Percentiles rank a stretch among this genome's conserved stretches.
Evolutionary conservation across 1,140 invertebrate genomes (phyloP).

Genomic region (Brachionus angularis): DNA sequence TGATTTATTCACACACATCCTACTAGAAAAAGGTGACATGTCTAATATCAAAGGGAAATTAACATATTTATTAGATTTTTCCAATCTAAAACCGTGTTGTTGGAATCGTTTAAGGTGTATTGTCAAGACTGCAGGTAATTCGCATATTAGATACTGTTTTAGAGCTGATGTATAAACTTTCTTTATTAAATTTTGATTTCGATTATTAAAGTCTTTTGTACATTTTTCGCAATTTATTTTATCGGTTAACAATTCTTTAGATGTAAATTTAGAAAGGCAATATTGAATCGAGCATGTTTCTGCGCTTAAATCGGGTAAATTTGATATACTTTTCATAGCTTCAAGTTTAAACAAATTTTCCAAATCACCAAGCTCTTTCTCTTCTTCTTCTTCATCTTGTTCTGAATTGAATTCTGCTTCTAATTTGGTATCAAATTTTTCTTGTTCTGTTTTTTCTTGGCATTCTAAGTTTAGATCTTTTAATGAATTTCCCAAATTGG

Average conservation of each 20-base stretch:
- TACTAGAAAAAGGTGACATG: constrained; percentile 81
- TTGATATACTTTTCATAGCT: neutral
- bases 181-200: constrained; percentile 62
- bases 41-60: constrained; percentile 80
- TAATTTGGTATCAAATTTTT: neutral
- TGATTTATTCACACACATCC: constrained; percentile 64
- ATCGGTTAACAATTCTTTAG: constrained; percentile 80
- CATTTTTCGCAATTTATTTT: constrained; percentile 86
- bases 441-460: neutral
- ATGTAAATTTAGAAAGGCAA: constrained; percentile 84
- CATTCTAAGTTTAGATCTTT: too few relatives aligned
- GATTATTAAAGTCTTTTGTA: constrained; percentile 51
- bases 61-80: constrained; percentile 79
- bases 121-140: constrained; percentile 84
- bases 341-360: neutral
- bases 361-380: neutral
- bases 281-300: constrained; percentile 64
- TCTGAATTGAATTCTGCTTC: neutral
- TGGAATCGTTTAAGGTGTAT: constrained; percentile 81
- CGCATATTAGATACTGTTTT: constrained; percentile 82
- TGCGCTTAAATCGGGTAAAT: neutral
- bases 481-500: too few relatives aligned
- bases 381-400: constrained; percentile 43
- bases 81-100: constrained; percentile 61
- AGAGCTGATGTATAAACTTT: constrained; percentile 80